Evolutionary conservation across 2,888 invertebrate species (phyloP), one percentile per base, ranked within the genome.

Genomic region (Abscondita cerata): DNA sequence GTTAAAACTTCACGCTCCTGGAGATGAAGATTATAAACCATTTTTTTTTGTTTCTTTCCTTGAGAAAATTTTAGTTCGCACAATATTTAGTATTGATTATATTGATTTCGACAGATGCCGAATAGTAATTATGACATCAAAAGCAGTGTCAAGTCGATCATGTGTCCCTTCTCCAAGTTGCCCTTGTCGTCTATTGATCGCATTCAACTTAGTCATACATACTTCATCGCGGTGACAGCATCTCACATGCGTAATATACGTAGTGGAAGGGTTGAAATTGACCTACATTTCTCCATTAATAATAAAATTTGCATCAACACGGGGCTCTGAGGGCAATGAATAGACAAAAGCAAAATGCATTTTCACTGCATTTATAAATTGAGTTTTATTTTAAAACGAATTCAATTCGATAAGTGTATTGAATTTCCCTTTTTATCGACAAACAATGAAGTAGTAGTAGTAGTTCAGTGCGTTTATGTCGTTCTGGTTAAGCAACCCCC

Each of bases 121-220:
- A 57, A 44, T 34, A 6, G 20, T 52, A 52, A 58, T 58, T 58
- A 44, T 46, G 52, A 51, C 25, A 51, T 57, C 41, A 51, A 31
- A 50, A 18, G 50, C 40, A 41, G 41, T 50, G 50, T 57, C 57
- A 57, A 51, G 44, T 20, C 52, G 20, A 59, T 59, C 58, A 46
- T 59, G 58, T 47, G 47, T 46, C 59, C 59, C 59, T 59, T 58
- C 33, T 52, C 44, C 12, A 44, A 53, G 59, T 48, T 52, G 59
- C 59, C 59, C 59, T 59, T 59, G 38, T 47, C 56, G 8, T 40
- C 59, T 59, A 59, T 59, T 59, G 59, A 59, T 59, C 59, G 59
- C 11, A 52, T 12, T 47, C 58, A 59, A 56, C 38, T 56, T 48
- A 59, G 59, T 59, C 52, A 52, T 59, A 52, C 59, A 52, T 52